A percentile compares a stretch with the other conserved stretches of the same genome.
These are phyloP conservation scores for Caenorhabditis inopinata DNA, from an alignment of 1,140 invertebrate species.

Conservation along the genomic window DNA sequence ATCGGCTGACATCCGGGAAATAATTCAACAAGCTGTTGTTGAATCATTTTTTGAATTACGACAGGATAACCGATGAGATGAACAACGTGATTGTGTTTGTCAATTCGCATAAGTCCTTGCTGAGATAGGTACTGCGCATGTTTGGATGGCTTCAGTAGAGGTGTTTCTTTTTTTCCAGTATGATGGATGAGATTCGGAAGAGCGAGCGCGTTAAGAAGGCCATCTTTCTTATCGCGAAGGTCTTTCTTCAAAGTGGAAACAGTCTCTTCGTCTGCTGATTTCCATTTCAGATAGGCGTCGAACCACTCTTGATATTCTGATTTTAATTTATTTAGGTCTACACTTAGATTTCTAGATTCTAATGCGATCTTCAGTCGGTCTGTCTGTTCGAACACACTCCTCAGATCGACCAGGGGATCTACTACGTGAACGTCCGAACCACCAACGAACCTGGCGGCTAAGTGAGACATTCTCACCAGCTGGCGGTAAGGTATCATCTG, in stretches of 20 bases:
- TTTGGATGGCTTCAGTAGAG: slow-evolving; percentile 38
- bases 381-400: slow-evolving; percentile 13
- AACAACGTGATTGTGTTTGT: slow-evolving; percentile 25
- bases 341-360: background rate
- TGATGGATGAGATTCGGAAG: slow-evolving; percentile 29
- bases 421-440: slow-evolving; percentile 17
- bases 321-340: slow-evolving; percentile 2
- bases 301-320: slow-evolving; percentile 1
- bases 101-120: slow-evolving; percentile 39
- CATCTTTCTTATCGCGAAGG: slow-evolving; percentile 13
- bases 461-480: slow-evolving; percentile 17
- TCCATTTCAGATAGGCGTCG: slow-evolving; percentile 10
- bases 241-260: background rate
- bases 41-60: slow-evolving; percentile 19
- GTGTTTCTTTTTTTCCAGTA: slow-evolving; percentile 13
- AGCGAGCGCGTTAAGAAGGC: background rate
- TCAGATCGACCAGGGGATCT: slow-evolving; percentile 31
- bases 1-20: slow-evolving; percentile 24
- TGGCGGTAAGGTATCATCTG: slow-evolving; percentile 8
- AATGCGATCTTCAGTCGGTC: background rate
- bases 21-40: slow-evolving; percentile 32
- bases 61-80: slow-evolving; percentile 40
- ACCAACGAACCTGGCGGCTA: background rate
- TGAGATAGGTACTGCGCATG: slow-evolving; percentile 29
- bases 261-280: background rate